These are phyloP conservation scores for Drosophila percnosoma DNA, from an alignment of 2,888 invertebrate species.

Conservation along the genomic window DNA sequence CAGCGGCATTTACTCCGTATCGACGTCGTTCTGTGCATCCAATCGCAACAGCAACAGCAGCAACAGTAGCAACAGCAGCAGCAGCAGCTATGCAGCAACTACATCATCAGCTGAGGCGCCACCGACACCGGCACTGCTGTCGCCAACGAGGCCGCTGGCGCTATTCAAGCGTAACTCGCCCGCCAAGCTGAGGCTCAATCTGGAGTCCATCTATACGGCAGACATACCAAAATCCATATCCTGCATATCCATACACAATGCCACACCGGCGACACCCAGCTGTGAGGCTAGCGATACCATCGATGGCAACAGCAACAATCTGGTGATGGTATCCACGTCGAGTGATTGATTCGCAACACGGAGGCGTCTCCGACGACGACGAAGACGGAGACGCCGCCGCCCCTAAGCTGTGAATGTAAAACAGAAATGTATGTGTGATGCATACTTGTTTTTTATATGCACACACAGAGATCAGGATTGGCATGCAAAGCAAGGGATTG, in stretches of 20 bases:
- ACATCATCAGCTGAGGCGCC: conserved; percentile 19
- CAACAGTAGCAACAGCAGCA: conserved; percentile 4
- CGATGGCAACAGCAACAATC: conserved; percentile 36
- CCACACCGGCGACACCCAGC: conserved; percentile 65
- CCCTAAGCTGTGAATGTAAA: conserved; percentile 66
- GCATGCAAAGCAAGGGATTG: not conserved
- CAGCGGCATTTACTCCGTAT: conserved; percentile 57
- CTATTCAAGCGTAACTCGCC: conserved; percentile 81
- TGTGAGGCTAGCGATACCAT: conserved; percentile 57
- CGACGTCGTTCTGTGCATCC: conserved; percentile 19
- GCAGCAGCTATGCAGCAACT: conserved; percentile 27
- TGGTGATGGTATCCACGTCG: conserved; percentile 46
- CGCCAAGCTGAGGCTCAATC: conserved; percentile 80
- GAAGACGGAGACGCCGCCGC: conserved; percentile 29
- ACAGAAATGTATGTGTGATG: conserved; percentile 47
- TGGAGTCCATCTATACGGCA: conserved; percentile 74
- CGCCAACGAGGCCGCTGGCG: conserved; percentile 67
- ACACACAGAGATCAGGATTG: conserved; percentile 22
- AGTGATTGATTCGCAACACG: conserved; percentile 57
- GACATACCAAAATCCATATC: conserved; percentile 81
- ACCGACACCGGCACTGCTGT: conserved; percentile 46
- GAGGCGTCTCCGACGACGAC: conserved; percentile 20
- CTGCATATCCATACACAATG: conserved; percentile 80
- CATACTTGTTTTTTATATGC: conserved; percentile 47
- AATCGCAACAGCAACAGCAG: conserved; percentile 23